phyloP scores from a whole-genome alignment of 2,113 vertebrate genomes.

The Kryptolebias marmoratus region DNA sequence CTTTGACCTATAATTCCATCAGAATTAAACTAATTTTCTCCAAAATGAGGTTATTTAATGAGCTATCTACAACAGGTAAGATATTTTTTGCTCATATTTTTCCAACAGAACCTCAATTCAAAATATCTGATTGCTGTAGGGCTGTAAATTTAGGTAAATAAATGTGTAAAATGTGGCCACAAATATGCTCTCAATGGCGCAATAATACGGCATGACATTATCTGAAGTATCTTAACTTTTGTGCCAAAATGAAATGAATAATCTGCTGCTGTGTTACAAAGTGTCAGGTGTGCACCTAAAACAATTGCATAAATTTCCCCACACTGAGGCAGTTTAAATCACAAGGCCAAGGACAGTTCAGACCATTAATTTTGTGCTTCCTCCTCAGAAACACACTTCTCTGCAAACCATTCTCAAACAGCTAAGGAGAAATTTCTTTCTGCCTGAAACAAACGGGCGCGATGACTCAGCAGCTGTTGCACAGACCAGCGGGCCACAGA shows the following conservation, averaged over 20 bases:
- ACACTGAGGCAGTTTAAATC: conserved; percentile 16
- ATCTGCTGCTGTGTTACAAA: not conserved
- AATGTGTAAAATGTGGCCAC: not conserved
- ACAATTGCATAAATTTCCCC: conserved; percentile 14
- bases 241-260: not conserved
- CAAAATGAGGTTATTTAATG: too few relatives aligned
- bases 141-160: not conserved
- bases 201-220: not conserved
- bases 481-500: conserved; percentile 43
- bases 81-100: too few relatives aligned
- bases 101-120: too few relatives aligned
- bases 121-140: not conserved
- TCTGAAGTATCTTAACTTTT: not conserved
- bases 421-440: conserved; percentile 24
- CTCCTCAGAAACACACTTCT: not conserved
- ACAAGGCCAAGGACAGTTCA: conserved; percentile 5
- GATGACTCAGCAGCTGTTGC: conserved; percentile 51
- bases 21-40: too few relatives aligned
- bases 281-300: not conserved
- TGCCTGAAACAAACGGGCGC: conserved; percentile 24
- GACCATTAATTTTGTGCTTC: not conserved
- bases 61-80: too few relatives aligned
- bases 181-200: conserved; percentile 4
- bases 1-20: too few relatives aligned
- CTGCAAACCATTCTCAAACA: not conserved